Conservation (phyloP, 2,113 vertebrate species). For the Cryptomyrus ogoouensis region DNA sequence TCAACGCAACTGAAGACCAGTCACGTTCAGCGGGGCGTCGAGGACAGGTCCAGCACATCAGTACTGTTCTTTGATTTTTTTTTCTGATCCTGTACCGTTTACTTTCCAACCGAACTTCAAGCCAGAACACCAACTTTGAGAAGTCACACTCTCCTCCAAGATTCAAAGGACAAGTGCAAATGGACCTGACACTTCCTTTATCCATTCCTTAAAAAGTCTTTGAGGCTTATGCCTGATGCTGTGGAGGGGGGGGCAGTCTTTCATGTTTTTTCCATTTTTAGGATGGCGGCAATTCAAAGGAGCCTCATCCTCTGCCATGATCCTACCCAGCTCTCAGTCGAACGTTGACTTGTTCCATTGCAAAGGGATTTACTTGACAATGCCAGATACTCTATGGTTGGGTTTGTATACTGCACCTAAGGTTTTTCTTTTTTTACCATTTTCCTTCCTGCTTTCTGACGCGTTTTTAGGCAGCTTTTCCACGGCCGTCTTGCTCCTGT, state of each 20-base stretch:
- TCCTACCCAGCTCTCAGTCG: background rate
- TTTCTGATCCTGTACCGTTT: background rate
- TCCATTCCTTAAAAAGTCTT: background rate
- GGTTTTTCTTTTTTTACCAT: background rate
- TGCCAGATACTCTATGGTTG: background rate
- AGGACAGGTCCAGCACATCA: background rate
- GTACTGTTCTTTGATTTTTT: background rate
- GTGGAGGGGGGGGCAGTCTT: background rate
- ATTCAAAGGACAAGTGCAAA: background rate
- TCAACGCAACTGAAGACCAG: background rate
- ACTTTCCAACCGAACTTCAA: background rate
- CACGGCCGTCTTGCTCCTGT: background rate
- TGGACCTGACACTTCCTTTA: background rate
- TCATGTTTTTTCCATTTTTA: background rate
- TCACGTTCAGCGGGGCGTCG: background rate
- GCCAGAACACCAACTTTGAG: background rate
- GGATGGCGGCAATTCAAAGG: background rate
- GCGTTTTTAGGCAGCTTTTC: background rate
- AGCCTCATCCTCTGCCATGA: background rate
- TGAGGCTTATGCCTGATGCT: background rate
- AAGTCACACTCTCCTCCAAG: background rate
- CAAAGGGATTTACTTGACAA: background rate
- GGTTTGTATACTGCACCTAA: background rate
- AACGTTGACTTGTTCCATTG: background rate
- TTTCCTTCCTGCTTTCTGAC: background rate